Evolutionary conservation across 2,113 vertebrate genomes (phyloP), one percentile per base, ranked within the genome.

Genomic region (Nothocercus nigrocapillus): DNA sequence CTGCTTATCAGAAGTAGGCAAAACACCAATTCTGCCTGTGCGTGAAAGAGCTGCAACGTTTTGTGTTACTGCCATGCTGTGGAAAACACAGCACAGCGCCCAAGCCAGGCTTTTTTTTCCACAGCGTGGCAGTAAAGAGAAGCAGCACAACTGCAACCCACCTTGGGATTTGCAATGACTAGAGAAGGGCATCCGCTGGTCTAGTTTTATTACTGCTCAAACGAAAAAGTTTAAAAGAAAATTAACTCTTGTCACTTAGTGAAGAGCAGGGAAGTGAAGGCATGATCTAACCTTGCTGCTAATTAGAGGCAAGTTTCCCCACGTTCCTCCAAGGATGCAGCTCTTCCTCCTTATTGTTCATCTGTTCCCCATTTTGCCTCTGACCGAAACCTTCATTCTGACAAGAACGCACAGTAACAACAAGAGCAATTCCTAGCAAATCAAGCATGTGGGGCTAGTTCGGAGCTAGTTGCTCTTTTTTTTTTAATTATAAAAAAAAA

Each of bases 91-190:
- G 81, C n/a, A 93, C 63, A 19, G 21, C 15, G 54, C 53, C 53
- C 87, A 85, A 49, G 30, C 32, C 14, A 69, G 53, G 68, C 64
- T 85, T 92, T 47, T 69, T 82, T 64, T 83, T 90, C 94, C 93
- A 95, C 91, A 51, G 36, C 9, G 76, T 70, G 30, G 94, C 90
- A 95, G 63, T 82, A 92, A 85, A 93, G 92, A 68, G 72, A 94
- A 88, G 24, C 44, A 45, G 17, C 30, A 78, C 38, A 74, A 89
- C 45, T 38, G 68, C 66, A 78, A 36, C 45, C 63, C 59, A 75
- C 72, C 62, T 45, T 80, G 85, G 90, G 36, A 38, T 78, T 34
- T 42, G 83, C 7, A 86, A 81, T 13, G 72, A 72, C 8, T 18
- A 22, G 20, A 54, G 15, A 87, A 75, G 28, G 25, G 34, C 56